Conservation (phyloP, 2,113 vertebrate genomes). For the Aptenodytes forsteri region DNA sequence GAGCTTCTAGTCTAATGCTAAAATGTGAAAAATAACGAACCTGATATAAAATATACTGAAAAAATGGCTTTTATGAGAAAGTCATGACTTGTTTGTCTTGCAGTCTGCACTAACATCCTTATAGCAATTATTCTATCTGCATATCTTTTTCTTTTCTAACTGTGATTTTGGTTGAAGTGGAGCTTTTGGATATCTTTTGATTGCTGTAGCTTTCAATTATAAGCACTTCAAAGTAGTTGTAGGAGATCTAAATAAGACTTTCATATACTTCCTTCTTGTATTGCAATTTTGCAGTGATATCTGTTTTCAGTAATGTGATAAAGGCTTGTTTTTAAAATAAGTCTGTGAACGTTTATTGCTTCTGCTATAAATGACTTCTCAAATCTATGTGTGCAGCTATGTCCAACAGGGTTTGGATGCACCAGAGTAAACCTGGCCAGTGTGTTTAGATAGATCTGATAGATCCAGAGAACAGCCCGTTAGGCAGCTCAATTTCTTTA, state of each 20-base stretch:
- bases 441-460: background rate
- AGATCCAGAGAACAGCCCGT: background rate
- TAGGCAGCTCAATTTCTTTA: background rate
- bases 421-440: background rate
- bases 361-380: background rate
- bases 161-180: background rate
- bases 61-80: background rate
- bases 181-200: background rate
- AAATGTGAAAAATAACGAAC: background rate
- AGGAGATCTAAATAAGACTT: background rate
- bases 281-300: background rate
- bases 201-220: background rate
- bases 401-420: background rate
- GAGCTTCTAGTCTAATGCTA: background rate
- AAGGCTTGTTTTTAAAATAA: background rate
- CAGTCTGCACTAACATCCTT: background rate
- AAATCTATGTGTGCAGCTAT: background rate
- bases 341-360: background rate
- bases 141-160: background rate
- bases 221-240: background rate
- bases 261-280: background rate
- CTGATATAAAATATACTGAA: background rate
- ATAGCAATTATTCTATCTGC: background rate
- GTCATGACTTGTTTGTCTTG: background rate
- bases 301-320: background rate